Conservation (phyloP, 2,888 invertebrate genomes). For the Aphrophora alni region DNA sequence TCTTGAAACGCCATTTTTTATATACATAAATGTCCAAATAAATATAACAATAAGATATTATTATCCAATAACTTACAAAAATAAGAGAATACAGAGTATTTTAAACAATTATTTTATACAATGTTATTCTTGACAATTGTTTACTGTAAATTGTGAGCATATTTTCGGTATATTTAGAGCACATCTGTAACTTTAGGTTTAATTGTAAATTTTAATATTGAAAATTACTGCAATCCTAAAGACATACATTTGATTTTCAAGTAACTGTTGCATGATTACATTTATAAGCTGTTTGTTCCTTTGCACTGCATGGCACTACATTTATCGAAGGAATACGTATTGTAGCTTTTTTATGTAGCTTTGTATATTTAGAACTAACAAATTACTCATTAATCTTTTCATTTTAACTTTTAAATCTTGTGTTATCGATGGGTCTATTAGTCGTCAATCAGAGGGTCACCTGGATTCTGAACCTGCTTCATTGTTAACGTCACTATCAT, state of each 20-base stretch:
- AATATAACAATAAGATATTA: no score
- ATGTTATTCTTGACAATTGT: not conserved
- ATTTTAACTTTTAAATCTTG: not conserved
- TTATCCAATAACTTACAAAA: no score
- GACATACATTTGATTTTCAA: not conserved
- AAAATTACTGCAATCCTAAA: not conserved
- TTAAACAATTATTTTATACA: not conserved
- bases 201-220: not conserved
- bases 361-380: not conserved
- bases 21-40: no score
- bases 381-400: not conserved
- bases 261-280: not conserved
- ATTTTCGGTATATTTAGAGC: not conserved
- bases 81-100: no score
- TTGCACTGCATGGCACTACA: not conserved
- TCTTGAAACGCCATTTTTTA: no score
- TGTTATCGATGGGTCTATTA: not conserved
- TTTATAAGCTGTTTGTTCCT: not conserved
- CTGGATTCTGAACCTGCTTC: constrained; percentile 51
- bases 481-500: constrained; percentile 51
- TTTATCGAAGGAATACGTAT: not conserved
- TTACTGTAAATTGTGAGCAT: not conserved
- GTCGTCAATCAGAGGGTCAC: constrained; percentile 44
- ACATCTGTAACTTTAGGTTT: not conserved
- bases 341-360: not conserved